A percentile compares a stretch with the other conserved stretches of the same genome.
These are phyloP conservation scores for Dascyllus trimaculatus DNA, from an alignment of 2,113 vertebrate genomes.

Conservation along the genomic window DNA sequence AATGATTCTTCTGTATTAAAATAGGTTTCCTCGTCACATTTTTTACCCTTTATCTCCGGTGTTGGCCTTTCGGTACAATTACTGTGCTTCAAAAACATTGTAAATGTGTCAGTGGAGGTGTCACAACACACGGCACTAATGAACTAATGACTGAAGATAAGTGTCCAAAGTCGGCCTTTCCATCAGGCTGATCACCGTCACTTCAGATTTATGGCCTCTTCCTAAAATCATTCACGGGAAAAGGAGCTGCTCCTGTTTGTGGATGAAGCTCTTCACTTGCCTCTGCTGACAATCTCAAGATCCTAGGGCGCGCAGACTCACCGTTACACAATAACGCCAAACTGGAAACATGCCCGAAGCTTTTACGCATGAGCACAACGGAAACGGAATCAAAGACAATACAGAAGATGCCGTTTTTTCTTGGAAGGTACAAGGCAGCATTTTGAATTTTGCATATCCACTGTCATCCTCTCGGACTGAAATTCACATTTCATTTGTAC, in stretches of 20 bases:
- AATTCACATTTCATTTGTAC: neutral
- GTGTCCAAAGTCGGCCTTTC: too few species aligned
- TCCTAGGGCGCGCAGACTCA: too few species aligned
- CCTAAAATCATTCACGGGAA: neutral
- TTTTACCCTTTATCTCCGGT: too few species aligned
- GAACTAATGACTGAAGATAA: neutral
- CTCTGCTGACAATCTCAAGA: neutral
- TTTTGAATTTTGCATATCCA: neutral
- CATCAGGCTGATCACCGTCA: too few species aligned
- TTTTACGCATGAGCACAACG: constrained; percentile 58
- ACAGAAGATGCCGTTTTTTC: neutral
- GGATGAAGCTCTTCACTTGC: neutral
- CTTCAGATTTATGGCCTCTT: too few species aligned
- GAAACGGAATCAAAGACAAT: neutral
- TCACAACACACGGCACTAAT: neutral
- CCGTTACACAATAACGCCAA: constrained; percentile 16
- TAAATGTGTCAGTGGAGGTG: neutral
- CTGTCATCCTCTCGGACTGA: neutral
- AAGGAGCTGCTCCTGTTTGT: neutral
- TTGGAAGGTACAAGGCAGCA: fast-evolving
- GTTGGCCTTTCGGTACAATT: too few species aligned
- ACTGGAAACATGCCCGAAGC: neutral
- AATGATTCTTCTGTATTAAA: too few species aligned
- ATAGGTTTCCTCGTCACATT: too few species aligned
- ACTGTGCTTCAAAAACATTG: too few species aligned